Evolutionary conservation across 2,113 vertebrate species (phyloP), one percentile per base, ranked within the genome.

Genomic region (Aegithalos caudatus): DNA sequence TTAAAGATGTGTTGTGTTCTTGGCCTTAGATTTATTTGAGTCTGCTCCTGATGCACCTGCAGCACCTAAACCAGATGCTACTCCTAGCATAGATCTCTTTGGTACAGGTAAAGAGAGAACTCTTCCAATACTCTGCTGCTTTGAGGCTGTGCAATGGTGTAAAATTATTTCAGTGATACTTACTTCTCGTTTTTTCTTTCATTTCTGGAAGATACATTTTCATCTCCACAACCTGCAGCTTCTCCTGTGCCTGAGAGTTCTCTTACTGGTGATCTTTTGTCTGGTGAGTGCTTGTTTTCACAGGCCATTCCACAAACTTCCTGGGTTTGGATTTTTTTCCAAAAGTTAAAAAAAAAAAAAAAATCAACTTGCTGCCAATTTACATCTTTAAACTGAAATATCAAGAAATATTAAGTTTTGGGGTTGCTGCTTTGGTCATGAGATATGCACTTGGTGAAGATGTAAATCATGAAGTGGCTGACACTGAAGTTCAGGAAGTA

Each of bases 71-170:
- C 98, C 98, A 94, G 99, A 99, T 88, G 98, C 98, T 98, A 98
- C 99, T 97, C 98, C 99, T 99, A 99, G 99, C 98, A 98, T 99
- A 99, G 99, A 99, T 98, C 98, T 99, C 97, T 99, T 99, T 98
- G 99, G 99, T 98, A 98, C 99, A 99, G 99, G 99, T 99, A 98
- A 98, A 96, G 77, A 94, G 77, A 81, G 86, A 96, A 84, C 88
- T 89, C 90, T 97, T 97, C 96, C 25, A 40, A 80, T 86, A 81
- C 92, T 72, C 90, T 81, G 84, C 94, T 98, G 83, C 81, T 94
- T 97, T 95, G 91, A 89, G 94, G 72, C 81, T 94, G 93, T 97
- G 92, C 67, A 85, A 78, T 96, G 56, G n/a, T 90, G 80, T 95
- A 92, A 92, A 88, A 42, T 95, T 69, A 86, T 85, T 92, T 91